These are phyloP conservation scores for Drosophila albomicans DNA, from an alignment of 1,140 invertebrate species.

Conservation along the genomic window DNA sequence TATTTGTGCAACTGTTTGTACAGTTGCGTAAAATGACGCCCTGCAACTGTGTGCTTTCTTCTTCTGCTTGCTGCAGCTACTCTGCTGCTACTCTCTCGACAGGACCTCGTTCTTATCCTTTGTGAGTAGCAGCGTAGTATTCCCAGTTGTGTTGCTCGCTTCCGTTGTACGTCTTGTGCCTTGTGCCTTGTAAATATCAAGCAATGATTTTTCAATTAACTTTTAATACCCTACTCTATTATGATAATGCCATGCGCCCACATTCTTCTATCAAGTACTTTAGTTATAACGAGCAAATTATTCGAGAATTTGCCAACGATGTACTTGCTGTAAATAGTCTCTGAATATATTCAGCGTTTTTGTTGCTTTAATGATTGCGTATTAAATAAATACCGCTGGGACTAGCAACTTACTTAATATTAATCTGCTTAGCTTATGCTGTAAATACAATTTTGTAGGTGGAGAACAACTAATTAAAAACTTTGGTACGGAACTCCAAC, in stretches of 20 bases:
- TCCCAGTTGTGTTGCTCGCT: slow-evolving; percentile 21
- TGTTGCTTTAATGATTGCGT: no score
- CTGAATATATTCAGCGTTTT: background rate
- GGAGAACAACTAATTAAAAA: no score
- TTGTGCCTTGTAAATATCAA: slow-evolving; percentile 27
- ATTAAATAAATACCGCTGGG: no score
- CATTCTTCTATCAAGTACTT: background rate
- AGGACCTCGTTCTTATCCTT: slow-evolving; percentile 22
- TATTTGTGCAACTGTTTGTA: slow-evolving; percentile 77
- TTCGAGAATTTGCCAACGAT: background rate
- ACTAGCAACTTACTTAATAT: no score
- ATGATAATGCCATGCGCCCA: background rate
- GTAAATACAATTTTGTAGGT: no score
- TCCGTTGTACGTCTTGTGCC: slow-evolving; percentile 15
- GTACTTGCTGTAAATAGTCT: background rate
- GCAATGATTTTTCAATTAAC: slow-evolving; percentile 61
- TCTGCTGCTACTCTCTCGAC: background rate
- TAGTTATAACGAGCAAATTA: background rate
- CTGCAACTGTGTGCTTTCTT: slow-evolving; percentile 27
- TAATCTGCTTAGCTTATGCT: no score
- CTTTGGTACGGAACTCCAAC: no score
- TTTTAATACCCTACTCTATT: slow-evolving; percentile 53
- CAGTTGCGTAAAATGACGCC: slow-evolving; percentile 77
- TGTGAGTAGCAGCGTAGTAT: background rate
- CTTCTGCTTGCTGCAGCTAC: slow-evolving; percentile 5